phyloP scores from a whole-genome alignment of 2,797 vertebrate genomes.

The Heterohyrax brucei region DNA sequence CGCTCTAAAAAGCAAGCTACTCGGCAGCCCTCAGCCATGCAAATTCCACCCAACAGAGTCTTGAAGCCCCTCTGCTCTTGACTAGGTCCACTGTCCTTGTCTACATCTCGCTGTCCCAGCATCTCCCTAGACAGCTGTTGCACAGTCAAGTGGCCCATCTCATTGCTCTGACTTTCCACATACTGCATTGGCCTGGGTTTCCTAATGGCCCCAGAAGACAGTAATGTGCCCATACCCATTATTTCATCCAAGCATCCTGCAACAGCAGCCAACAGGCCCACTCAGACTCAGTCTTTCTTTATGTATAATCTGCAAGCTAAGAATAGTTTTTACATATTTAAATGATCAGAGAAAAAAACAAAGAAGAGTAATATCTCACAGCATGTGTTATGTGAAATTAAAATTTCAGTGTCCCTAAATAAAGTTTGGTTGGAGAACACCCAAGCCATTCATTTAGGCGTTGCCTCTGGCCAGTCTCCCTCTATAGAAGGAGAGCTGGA shows the following conservation, averaged over 20 bases:
- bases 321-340: not conserved
- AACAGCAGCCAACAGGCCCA: not conserved
- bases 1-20: too few relatives aligned
- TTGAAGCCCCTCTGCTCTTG: not conserved
- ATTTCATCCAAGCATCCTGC: not conserved
- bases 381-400: not conserved
- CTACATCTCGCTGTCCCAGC: not conserved
- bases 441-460: rapidly evolving
- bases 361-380: not conserved
- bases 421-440: not conserved
- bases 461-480: not conserved
- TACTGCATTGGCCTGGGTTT: not conserved
- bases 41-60: not conserved
- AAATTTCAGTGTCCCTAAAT: not conserved
- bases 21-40: not conserved
- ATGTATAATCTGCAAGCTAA: not conserved
- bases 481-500: too few relatives aligned
- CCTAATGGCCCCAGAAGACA: too few relatives aligned
- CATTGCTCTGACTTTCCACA: too few relatives aligned
- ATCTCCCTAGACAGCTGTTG: too few relatives aligned
- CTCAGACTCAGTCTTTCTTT: not conserved
- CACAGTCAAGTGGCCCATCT: too few relatives aligned
- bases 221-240: rapidly evolving
- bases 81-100: not conserved
- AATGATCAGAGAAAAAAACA: not conserved